Evolutionary conservation across 2,113 vertebrate species (phyloP).

Genomic region (Gorsachius goisagi): DNA sequence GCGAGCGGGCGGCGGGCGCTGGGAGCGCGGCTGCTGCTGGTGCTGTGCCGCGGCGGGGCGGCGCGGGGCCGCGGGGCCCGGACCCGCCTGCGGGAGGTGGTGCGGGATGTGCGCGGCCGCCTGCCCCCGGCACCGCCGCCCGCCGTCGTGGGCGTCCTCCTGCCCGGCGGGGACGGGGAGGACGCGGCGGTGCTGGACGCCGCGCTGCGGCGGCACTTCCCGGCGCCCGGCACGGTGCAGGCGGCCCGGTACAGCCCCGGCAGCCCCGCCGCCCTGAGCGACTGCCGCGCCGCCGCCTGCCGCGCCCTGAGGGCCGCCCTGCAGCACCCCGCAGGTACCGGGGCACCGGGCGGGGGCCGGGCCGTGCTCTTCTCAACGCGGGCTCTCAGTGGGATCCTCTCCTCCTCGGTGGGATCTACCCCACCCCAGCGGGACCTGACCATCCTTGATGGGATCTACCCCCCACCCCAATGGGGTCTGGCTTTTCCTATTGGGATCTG

Average conservation of each 20-base stretch:
- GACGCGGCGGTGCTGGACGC: conserved; percentile 11
- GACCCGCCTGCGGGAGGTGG: conserved; percentile 63
- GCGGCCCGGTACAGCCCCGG: conserved; percentile 45
- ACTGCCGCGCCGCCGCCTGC: conserved; percentile 48
- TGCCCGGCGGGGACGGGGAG: background rate
- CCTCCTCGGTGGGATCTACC: background rate
- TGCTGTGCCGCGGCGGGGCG: conserved; percentile 55
- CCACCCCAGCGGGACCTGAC: too few relatives aligned
- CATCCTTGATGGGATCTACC: too few relatives aligned
- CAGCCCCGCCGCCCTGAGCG: background rate
- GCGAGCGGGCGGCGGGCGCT: background rate
- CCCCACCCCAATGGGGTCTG: background rate
- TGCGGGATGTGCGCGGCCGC: conserved; percentile 66
- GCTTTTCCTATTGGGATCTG: background rate
- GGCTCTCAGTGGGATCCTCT: background rate
- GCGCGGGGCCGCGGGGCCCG: conserved; percentile 17
- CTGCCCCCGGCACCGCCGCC: background rate
- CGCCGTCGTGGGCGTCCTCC: conserved; percentile 20
- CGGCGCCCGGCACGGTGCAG: conserved; percentile 63
- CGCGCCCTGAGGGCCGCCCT: conserved; percentile 62
- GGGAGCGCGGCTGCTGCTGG: conserved; percentile 15
- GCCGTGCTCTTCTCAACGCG: too few relatives aligned
- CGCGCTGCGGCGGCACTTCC: conserved; percentile 34
- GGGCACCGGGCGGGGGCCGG: background rate
- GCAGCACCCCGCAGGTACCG: background rate